Evolutionary conservation across 2,888 invertebrate genomes (phyloP).

Genomic region (Lepidochrysops patricia): DNA sequence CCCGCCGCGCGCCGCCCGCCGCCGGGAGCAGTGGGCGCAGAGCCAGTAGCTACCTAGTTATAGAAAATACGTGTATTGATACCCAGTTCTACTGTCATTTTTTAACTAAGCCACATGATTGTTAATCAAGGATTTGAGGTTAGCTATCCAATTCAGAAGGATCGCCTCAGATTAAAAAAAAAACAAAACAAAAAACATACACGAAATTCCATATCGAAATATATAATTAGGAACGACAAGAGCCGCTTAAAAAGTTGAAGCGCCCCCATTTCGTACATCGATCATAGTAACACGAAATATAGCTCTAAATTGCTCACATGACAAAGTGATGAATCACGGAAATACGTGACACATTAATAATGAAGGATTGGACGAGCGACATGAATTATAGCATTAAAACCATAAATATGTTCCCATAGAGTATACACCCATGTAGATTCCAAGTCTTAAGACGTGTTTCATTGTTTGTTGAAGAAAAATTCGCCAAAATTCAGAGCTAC

Average conservation of each 20-base stretch:
- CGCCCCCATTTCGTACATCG: not conserved
- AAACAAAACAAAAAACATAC: not conserved
- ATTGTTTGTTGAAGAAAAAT: too few species aligned
- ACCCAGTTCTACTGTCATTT: not conserved
- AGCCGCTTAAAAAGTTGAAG: not conserved
- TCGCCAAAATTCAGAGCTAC: too few species aligned
- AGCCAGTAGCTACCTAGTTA: too few species aligned
- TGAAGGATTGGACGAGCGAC: not conserved
- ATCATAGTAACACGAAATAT: not conserved
- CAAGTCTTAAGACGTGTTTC: too few species aligned
- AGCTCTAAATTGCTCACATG: conserved; percentile 3
- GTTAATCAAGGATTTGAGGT: not conserved
- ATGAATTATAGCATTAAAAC: not conserved
- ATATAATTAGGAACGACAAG: not conserved
- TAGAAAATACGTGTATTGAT: too few species aligned
- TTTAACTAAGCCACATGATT: not conserved
- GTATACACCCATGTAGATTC: too few species aligned
- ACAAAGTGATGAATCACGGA: not conserved
- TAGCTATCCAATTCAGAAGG: not conserved
- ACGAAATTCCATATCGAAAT: not conserved
- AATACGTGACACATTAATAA: not conserved
- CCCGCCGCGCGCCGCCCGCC: conserved; percentile 11
- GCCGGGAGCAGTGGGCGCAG: too few species aligned
- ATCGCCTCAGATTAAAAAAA: not conserved
- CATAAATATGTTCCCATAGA: not conserved